A percentile compares a stretch with the other conserved stretches of the same genome.
Conservation (phyloP, 2,113 vertebrate species). For the Laticauda colubrina region DNA sequence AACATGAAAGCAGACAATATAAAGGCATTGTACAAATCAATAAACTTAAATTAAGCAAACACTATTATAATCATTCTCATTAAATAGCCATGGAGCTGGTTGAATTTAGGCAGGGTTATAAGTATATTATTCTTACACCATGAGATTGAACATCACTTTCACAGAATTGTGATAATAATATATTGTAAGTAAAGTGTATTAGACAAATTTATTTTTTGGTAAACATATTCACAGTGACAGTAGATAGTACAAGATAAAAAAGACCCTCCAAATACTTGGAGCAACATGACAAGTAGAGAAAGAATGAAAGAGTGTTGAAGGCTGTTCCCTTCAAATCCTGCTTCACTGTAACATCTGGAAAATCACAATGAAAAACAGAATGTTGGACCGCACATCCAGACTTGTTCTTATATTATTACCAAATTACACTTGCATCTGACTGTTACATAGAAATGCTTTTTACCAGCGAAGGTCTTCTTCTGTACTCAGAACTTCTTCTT, state of each 20-base stretch:
- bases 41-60: neutral
- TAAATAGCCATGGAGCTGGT: neutral
- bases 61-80: neutral
- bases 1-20: neutral
- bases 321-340: neutral
- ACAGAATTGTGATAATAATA: neutral
- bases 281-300: neutral
- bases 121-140: neutral
- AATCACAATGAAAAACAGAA: neutral
- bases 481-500: neutral
- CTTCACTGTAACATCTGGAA: neutral
- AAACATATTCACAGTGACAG: neutral
- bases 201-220: neutral
- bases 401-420: neutral
- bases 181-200: neutral
- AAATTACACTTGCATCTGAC: neutral
- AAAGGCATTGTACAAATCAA: neutral
- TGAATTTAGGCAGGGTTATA: neutral
- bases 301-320: neutral
- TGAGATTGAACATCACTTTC: neutral
- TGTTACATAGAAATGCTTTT: neutral
- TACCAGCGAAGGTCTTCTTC: constrained; percentile 32
- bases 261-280: neutral
- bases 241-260: neutral
- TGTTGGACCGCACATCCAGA: neutral